A percentile compares a stretch with the other conserved stretches of the same genome.
Evolutionary conservation across 2,113 vertebrate species (phyloP).

Genomic region (Serranochromis macrocephalus): DNA sequence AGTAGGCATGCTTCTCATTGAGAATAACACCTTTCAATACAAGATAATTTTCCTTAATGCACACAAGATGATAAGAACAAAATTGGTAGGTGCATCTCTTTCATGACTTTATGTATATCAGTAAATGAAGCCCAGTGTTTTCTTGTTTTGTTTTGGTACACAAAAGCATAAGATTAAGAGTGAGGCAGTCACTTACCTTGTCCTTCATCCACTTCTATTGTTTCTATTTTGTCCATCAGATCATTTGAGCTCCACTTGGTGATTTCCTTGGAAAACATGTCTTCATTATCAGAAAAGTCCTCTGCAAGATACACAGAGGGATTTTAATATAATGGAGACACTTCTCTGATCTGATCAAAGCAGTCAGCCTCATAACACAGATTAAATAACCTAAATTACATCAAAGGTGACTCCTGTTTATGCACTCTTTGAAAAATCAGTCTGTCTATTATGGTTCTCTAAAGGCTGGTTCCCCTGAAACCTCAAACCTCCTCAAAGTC

Average conservation of each 20-base stretch:
- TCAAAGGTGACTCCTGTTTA: background rate
- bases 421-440: background rate
- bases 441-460: background rate
- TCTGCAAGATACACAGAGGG: slow-evolving; percentile 67
- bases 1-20: background rate
- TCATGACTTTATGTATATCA: background rate
- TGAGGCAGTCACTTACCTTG: slow-evolving; percentile 62
- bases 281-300: slow-evolving; percentile 87
- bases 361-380: background rate
- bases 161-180: background rate
- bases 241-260: slow-evolving; percentile 96
- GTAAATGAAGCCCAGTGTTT: background rate
- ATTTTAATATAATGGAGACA: background rate
- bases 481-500: background rate
- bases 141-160: background rate
- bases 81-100: background rate
- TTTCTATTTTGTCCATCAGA: slow-evolving; percentile 95
- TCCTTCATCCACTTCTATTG: slow-evolving; percentile 78
- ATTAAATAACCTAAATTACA: background rate
- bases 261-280: slow-evolving; percentile 87
- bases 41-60: background rate
- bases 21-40: background rate
- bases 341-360: background rate
- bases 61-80: background rate
- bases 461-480: background rate